Percentiles rank a stretch among this genome's conserved stretches.
These are phyloP conservation scores for Siphlonurus alternatus DNA, from an alignment of 2,888 invertebrate species.

Conservation along the genomic window DNA sequence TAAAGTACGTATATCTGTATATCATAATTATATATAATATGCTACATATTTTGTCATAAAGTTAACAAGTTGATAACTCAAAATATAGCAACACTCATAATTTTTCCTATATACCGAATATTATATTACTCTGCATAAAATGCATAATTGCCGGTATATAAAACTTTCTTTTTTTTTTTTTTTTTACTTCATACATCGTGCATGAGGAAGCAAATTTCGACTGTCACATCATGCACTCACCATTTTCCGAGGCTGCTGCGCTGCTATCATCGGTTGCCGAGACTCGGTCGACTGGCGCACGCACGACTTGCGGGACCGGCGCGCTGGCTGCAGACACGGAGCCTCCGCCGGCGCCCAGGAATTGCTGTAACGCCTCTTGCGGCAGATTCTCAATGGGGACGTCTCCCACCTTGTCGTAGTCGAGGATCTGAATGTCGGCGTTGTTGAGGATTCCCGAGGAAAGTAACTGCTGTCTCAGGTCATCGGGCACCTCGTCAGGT, in stretches of 20 bases:
- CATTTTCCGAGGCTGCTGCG: constrained; percentile 23
- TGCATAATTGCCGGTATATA: no score
- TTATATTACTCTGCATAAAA: no score
- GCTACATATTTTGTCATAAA: no score
- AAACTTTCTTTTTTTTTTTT: not conserved
- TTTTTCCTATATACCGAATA: no score
- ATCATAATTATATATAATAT: no score
- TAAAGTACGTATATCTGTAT: no score
- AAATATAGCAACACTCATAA: no score
- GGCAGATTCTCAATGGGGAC: constrained; percentile 67
- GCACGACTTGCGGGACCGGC: constrained; percentile 44
- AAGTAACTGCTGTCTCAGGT: constrained; percentile 61
- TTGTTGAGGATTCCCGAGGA: constrained; percentile 75
- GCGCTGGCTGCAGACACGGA: constrained; percentile 34
- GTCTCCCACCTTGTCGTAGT: constrained; percentile 77
- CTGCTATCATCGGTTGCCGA: constrained; percentile 36
- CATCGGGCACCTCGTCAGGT: constrained; percentile 80
- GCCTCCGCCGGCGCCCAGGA: constrained; percentile 64
- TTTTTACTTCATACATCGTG: not conserved
- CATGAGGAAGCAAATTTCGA: not conserved
- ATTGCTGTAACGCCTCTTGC: constrained; percentile 71
- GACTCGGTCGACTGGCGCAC: constrained; percentile 14
- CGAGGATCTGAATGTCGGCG: constrained; percentile 71
- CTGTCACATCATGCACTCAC: not conserved
- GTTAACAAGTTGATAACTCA: no score